phyloP scores from a whole-genome alignment of 2,113 vertebrate genomes.

The Fulica atra region DNA sequence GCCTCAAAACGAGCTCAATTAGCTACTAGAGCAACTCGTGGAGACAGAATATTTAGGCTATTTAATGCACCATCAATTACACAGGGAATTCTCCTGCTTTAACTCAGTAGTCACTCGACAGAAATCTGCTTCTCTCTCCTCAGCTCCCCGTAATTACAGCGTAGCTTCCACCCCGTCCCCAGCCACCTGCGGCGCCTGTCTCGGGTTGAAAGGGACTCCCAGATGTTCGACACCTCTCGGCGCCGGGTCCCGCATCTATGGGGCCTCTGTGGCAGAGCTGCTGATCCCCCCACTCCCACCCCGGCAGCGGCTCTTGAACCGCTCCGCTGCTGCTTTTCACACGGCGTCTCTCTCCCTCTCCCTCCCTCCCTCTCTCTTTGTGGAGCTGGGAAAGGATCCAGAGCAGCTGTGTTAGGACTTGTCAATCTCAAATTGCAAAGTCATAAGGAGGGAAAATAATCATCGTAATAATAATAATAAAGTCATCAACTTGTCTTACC shows the following conservation, averaged over 20 bases:
- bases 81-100: not conserved
- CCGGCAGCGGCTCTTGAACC: not conserved
- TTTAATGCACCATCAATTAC: constrained; percentile 29
- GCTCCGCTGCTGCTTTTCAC: constrained; percentile 22
- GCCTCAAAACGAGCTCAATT: not conserved
- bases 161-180: not conserved
- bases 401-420: constrained; percentile 59
- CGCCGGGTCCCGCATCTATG: not conserved
- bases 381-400: constrained; percentile 64
- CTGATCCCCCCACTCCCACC: not conserved
- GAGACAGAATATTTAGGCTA: not conserved
- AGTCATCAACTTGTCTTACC: constrained; percentile 60
- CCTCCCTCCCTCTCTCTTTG: not conserved
- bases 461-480: constrained; percentile 66
- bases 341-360: not conserved
- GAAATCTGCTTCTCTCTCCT: not conserved
- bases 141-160: not conserved
- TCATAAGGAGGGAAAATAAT: constrained; percentile 65
- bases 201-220: not conserved
- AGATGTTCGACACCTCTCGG: constrained; percentile 32
- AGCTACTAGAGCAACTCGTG: not conserved
- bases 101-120: constrained; percentile 5
- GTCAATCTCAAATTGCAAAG: constrained; percentile 61
- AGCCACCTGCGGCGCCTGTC: constrained; percentile 38
- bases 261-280: not conserved